These are phyloP conservation scores for Episyrphus balteatus DNA, from an alignment of 1,140 invertebrate genomes.

Conservation along the genomic window DNA sequence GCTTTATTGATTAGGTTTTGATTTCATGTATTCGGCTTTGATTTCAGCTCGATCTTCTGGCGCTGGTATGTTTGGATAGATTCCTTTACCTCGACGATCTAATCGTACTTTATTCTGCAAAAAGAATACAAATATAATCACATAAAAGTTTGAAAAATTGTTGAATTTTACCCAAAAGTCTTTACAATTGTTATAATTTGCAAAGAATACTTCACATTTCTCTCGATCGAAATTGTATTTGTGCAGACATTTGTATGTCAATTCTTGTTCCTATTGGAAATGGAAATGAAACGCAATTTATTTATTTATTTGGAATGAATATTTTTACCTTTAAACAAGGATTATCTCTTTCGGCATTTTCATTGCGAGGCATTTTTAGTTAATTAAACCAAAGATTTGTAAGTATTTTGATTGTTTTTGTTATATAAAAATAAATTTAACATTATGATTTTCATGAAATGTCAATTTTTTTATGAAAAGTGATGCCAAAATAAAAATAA, in stretches of 20 bases:
- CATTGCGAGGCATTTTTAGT: conserved; percentile 27
- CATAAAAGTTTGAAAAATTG: background rate
- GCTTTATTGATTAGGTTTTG: conserved; percentile 14
- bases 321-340: conserved; percentile 27
- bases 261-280: conserved; percentile 43
- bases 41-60: conserved; percentile 24
- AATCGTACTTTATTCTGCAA: conserved; percentile 25
- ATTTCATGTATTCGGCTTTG: conserved; percentile 32
- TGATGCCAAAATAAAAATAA: no score
- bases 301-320: background rate
- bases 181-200: conserved; percentile 53
- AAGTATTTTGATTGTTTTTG: no score
- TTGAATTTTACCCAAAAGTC: conserved; percentile 45
- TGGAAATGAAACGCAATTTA: background rate
- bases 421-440: no score
- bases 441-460: no score
- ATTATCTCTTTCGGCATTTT: conserved; percentile 36
- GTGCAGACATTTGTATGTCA: conserved; percentile 47
- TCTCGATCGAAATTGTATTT: conserved; percentile 46
- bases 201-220: conserved; percentile 49
- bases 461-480: no score
- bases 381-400: no score
- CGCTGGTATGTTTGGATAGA: conserved; percentile 24
- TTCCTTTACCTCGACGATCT: conserved; percentile 26
- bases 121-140: background rate